Evolutionary conservation across 1,140 invertebrate species (phyloP).

Genomic region (Drosophila carrolli): DNA sequence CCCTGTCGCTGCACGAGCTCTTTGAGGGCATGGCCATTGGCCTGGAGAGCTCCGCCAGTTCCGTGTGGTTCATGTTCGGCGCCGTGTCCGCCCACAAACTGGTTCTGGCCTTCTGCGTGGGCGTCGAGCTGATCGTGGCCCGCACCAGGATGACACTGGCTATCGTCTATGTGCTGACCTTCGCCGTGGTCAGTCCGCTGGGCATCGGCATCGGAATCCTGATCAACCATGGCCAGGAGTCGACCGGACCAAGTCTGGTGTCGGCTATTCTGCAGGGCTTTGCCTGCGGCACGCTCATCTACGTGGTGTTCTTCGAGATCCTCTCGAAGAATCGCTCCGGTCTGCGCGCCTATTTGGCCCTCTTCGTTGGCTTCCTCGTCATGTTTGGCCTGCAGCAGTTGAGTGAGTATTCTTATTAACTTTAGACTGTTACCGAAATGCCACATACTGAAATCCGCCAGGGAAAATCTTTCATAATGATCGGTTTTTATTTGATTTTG

Average conservation of each 20-base stretch:
- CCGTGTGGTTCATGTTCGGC: constrained; percentile 93
- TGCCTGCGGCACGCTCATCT: constrained; percentile 94
- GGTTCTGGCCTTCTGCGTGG: constrained; percentile 94
- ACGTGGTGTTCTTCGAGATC: constrained; percentile 96
- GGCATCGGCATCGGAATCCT: constrained; percentile 90
- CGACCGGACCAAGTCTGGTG: constrained; percentile 86
- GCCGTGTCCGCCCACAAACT: constrained; percentile 95
- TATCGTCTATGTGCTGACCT: constrained; percentile 90
- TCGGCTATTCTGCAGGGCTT: constrained; percentile 92
- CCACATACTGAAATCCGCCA: too few relatives aligned
- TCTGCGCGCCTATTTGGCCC: constrained; percentile 89
- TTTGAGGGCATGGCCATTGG: constrained; percentile 97
- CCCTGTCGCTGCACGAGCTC: constrained; percentile 95
- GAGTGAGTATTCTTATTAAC: constrained; percentile 87
- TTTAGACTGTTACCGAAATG: too few relatives aligned
- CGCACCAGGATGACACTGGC: constrained; percentile 87
- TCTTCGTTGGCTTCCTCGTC: constrained; percentile 90
- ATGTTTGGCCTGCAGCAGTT: constrained; percentile 91
- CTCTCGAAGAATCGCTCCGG: constrained; percentile 91
- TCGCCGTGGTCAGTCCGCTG: constrained; percentile 92
- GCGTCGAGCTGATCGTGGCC: constrained; percentile 90
- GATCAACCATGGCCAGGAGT: constrained; percentile 87
- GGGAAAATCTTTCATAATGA: too few relatives aligned
- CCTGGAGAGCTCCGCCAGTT: constrained; percentile 88
- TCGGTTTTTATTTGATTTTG: neutral